A percentile compares a stretch with the other conserved stretches of the same genome.
phyloP scores from a whole-genome alignment of 2,113 vertebrate genomes.

The Butorides virescens region DNA sequence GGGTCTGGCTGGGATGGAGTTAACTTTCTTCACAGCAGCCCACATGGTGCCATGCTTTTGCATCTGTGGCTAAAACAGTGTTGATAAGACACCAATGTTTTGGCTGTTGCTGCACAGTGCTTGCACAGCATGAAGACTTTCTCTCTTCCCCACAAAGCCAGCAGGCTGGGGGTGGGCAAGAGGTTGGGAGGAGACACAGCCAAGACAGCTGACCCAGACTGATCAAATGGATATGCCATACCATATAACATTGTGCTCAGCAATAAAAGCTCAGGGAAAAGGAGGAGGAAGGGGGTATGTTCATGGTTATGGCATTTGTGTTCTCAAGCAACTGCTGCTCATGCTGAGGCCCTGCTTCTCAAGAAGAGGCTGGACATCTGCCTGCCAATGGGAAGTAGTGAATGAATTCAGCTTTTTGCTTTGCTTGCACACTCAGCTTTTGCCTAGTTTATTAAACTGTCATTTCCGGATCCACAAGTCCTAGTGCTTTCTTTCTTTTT shows the following conservation, averaged over 20 bases:
- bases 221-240: no score
- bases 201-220: no score
- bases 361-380: not conserved
- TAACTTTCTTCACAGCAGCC: not conserved
- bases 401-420: not conserved
- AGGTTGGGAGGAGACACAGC: not conserved
- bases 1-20: not conserved
- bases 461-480: not conserved
- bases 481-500: not conserved
- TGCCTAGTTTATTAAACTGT: not conserved
- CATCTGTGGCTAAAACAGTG: not conserved
- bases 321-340: accelerated
- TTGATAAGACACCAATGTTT: not conserved
- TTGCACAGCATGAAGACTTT: not conserved
- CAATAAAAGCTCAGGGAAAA: not conserved
- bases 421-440: not conserved
- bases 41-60: not conserved
- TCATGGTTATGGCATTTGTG: not conserved
- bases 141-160: not conserved
- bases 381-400: not conserved
- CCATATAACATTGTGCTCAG: not conserved
- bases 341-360: not conserved
- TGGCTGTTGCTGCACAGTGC: not conserved
- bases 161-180: not conserved
- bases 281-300: not conserved